These are phyloP conservation scores for Isotomurus palustris DNA, from an alignment of 2,888 invertebrate genomes.

Conservation along the genomic window DNA sequence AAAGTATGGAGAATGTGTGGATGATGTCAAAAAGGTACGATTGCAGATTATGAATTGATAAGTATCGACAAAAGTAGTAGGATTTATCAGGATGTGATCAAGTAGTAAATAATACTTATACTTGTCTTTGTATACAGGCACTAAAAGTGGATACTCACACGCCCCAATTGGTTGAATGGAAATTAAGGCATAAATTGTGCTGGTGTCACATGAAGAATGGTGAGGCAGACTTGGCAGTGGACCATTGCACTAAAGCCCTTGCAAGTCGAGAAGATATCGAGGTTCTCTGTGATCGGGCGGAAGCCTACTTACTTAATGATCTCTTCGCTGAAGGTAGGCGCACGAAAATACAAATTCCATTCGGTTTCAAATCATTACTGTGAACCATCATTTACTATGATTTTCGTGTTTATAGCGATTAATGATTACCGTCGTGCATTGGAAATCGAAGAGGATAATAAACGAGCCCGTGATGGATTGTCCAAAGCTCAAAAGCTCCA, in stretches of 20 bases:
- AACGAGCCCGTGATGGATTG: conserved; percentile 83
- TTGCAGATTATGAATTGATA: background rate
- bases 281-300: conserved; percentile 83
- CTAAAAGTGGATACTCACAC: conserved; percentile 41
- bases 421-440: conserved; percentile 79
- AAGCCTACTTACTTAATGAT: conserved; percentile 82
- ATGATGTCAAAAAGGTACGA: conserved; percentile 43
- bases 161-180: conserved; percentile 42
- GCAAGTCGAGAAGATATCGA: conserved; percentile 68
- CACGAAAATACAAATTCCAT: too few species aligned
- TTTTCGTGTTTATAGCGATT: conserved; percentile 61
- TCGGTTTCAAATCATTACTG: background rate
- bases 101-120: too few species aligned
- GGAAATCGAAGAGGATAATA: conserved; percentile 70
- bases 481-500: conserved; percentile 83
- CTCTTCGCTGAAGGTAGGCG: conserved; percentile 78
- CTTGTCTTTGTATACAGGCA: conserved; percentile 26
- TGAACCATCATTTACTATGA: background rate
- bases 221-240: conserved; percentile 57
- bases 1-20: conserved; percentile 35
- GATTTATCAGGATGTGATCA: too few species aligned
- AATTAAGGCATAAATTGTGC: conserved; percentile 42
- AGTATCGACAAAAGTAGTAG: too few species aligned
- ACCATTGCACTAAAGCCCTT: conserved; percentile 73
- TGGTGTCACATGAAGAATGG: conserved; percentile 44